Evolutionary conservation across 2,113 vertebrate genomes (phyloP).

Genomic region (Passer montanus): DNA sequence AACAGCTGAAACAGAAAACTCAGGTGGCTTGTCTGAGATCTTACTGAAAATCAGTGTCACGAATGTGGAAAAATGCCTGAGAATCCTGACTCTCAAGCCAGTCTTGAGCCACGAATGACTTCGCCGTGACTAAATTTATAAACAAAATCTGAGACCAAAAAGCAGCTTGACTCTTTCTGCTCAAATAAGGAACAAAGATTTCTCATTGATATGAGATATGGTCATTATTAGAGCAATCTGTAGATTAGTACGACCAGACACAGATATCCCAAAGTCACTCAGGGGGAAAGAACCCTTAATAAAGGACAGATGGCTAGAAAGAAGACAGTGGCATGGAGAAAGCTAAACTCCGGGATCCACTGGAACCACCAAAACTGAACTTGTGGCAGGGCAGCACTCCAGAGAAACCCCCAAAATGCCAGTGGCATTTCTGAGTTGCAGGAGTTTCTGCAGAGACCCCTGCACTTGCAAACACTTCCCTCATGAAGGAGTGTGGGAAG

Average conservation of each 20-base stretch:
- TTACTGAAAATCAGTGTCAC: not conserved
- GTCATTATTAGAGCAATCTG: not conserved
- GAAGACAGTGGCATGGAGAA: not conserved
- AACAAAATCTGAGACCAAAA: not conserved
- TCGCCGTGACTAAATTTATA: not conserved
- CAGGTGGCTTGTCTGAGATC: not conserved
- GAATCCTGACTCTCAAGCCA: not conserved
- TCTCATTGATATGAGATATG: not conserved
- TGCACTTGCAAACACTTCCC: not conserved
- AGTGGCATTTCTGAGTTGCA: not conserved
- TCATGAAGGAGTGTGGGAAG: rapidly evolving
- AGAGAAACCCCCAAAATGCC: not conserved
- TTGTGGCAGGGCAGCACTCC: not conserved
- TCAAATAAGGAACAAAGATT: not conserved
- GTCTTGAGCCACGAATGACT: not conserved
- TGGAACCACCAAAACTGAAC: not conserved
- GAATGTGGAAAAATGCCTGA: not conserved
- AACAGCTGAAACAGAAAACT: not conserved
- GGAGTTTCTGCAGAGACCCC: not conserved
- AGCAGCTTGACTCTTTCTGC: not conserved
- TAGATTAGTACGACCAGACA: not conserved
- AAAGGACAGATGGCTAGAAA: not conserved
- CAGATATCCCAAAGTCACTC: not conserved
- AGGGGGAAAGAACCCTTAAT: not conserved
- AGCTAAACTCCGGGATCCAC: not conserved